Evolutionary conservation across 2,888 invertebrate species (phyloP), one percentile per base, ranked within the genome.

Genomic region (Alloscopus bannaensis): DNA sequence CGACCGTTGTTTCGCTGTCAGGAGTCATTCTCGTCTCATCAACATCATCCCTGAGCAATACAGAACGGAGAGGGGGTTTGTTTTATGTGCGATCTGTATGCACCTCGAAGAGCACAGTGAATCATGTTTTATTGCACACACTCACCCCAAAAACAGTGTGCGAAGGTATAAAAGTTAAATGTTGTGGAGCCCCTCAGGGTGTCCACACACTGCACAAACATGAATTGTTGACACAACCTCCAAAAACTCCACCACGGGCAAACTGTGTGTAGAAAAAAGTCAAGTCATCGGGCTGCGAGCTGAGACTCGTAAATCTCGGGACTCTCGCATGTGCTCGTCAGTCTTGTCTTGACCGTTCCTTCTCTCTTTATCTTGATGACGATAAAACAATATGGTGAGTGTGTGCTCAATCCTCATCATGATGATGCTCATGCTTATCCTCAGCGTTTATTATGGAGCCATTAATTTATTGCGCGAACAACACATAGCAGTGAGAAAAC

Each of bases 131-230:
- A n/a, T n/a, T n/a, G n/a, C n/a, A n/a, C n/a, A n/a, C n/a, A n/a
- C n/a, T n/a, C n/a, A n/a, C n/a, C n/a, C n/a, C n/a, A n/a, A n/a
- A n/a, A n/a, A n/a, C n/a, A n/a, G n/a, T n/a, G n/a, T n/a, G n/a
- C n/a, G n/a, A n/a, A n/a, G n/a, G n/a, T n/a, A n/a, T n/a, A n/a
- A n/a, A n/a, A n/a, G n/a, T n/a, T n/a, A n/a, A n/a, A n/a, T n/a
- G n/a, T n/a, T n/a, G n/a, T n/a, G 16, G 70, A 72, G 76, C 66
- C 82, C 82, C 82, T 82, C 77, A 82, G 82, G 82, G 82, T 78
- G 77, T 82, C 80, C 82, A 82, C 80, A 72, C 65, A 77, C 76
- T 71, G 79, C 79, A 76, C 47, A 68, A 82, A 78, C 80, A 80
- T 82, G 80, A 82, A 77, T 82, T 82, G 82, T 80, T 82, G 82